Evolutionary conservation across 2,888 invertebrate species (phyloP).

Genomic region (Dorcus hopei): DNA sequence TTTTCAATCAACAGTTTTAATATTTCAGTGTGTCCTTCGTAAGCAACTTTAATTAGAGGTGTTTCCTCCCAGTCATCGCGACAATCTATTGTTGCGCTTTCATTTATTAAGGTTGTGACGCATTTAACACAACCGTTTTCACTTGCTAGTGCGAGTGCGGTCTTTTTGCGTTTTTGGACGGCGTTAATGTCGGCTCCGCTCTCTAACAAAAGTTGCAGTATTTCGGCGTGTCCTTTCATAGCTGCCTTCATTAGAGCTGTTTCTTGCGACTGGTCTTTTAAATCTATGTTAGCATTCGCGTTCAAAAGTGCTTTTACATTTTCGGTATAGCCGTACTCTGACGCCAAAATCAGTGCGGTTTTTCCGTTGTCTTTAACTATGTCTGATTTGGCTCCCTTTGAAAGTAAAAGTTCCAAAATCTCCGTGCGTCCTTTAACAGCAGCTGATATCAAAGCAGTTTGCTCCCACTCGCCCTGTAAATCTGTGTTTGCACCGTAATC

Average conservation of each 20-base stretch:
- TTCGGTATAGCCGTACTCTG: not conserved
- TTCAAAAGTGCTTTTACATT: not conserved
- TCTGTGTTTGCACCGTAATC: no score
- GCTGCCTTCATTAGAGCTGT: not conserved
- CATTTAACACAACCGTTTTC: no score
- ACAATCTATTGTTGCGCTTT: not conserved
- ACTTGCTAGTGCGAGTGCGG: no score
- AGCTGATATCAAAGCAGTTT: no score
- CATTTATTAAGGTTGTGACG: no score
- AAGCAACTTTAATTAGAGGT: not conserved
- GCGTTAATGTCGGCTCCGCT: not conserved
- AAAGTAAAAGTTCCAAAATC: no score
- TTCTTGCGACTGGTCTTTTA: not conserved
- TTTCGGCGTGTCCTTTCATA: not conserved
- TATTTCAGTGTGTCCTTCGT: not conserved
- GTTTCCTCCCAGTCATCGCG: not conserved
- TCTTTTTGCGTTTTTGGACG: no score
- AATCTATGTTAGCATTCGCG: not conserved
- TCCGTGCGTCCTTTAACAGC: no score
- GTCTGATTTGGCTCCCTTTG: no score
- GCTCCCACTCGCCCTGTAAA: no score
- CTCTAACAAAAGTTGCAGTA: not conserved
- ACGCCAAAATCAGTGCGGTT: no score
- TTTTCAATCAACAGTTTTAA: conserved; percentile 41
- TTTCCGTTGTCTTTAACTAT: no score